A percentile compares a stretch with the other conserved stretches of the same genome.
Evolutionary conservation across 2,797 vertebrate genomes (phyloP).

Genomic region (Hozukius guyotensis): DNA sequence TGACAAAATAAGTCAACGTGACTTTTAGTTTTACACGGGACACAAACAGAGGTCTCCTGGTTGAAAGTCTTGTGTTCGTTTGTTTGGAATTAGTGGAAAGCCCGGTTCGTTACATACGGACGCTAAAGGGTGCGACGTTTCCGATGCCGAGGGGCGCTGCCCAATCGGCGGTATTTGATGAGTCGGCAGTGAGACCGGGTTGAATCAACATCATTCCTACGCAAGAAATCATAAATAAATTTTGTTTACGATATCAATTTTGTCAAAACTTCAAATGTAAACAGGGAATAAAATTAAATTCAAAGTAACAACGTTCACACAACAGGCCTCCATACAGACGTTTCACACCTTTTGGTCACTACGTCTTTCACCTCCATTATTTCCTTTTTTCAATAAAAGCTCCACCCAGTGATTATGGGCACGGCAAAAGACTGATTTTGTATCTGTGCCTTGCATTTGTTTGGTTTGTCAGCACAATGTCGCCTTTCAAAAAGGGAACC

Average conservation of each 20-base stretch:
- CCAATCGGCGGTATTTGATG: too few species aligned
- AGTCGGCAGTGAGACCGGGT: too few species aligned
- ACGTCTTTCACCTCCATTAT: slow-evolving; percentile 54
- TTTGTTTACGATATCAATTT: background rate
- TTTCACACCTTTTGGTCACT: slow-evolving; percentile 42
- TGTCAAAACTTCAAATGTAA: slow-evolving; percentile 12
- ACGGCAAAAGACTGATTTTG: slow-evolving; percentile 62
- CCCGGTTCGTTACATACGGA: too few species aligned
- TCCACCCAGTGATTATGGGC: slow-evolving; percentile 56
- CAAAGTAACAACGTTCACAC: slow-evolving; percentile 7
- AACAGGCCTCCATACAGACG: slow-evolving; percentile 3
- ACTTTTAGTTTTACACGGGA: too few species aligned
- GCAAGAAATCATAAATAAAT: background rate
- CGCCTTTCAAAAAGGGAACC: slow-evolving; percentile 71
- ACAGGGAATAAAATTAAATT: slow-evolving; percentile 19
- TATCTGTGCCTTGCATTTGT: slow-evolving; percentile 75
- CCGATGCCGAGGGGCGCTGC: accelerated
- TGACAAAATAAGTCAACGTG: too few species aligned
- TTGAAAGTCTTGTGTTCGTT: too few species aligned
- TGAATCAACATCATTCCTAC: background rate
- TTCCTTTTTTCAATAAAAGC: slow-evolving; percentile 58
- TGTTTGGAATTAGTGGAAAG: too few species aligned
- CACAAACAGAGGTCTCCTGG: too few species aligned
- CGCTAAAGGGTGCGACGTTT: too few species aligned
- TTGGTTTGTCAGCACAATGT: slow-evolving; percentile 79